Evolutionary conservation across 1,140 invertebrate species (phyloP).

Genomic region (Drosophila athabasca): DNA sequence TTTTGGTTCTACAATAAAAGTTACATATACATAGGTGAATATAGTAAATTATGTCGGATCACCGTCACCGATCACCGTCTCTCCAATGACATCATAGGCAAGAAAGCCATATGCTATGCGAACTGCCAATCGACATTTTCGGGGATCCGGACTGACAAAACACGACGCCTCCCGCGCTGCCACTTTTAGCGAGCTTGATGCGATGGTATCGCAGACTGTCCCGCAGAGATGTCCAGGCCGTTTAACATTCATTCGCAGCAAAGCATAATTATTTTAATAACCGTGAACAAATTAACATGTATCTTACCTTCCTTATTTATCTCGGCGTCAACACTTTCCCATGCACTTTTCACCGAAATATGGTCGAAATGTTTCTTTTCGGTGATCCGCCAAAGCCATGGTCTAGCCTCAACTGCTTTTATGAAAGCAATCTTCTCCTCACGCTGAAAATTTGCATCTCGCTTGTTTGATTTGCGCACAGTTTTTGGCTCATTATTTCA

Average conservation of each 20-base stretch:
- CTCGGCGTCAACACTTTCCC: background rate
- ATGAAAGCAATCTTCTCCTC: background rate
- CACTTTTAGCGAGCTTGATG: background rate
- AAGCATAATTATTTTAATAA: background rate
- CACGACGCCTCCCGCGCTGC: too few relatives aligned
- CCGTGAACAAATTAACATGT: background rate
- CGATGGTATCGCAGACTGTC: background rate
- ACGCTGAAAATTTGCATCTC: too few relatives aligned
- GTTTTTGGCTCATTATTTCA: too few relatives aligned
- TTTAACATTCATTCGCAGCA: background rate
- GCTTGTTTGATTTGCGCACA: too few relatives aligned
- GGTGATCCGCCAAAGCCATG: slow-evolving; percentile 35
- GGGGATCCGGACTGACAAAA: too few relatives aligned
- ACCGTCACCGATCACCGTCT: too few relatives aligned
- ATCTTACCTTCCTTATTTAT: background rate
- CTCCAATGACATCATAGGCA: too few relatives aligned
- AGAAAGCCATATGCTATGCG: too few relatives aligned
- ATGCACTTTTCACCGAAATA: background rate
- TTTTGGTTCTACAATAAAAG: too few relatives aligned
- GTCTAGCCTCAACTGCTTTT: background rate
- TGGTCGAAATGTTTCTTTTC: slow-evolving; percentile 4
- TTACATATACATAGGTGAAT: too few relatives aligned
- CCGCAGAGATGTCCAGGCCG: background rate
- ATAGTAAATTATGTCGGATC: too few relatives aligned
- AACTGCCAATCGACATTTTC: too few relatives aligned